These are phyloP conservation scores for Scomber colias DNA, from an alignment of 2,113 vertebrate genomes.

Conservation along the genomic window DNA sequence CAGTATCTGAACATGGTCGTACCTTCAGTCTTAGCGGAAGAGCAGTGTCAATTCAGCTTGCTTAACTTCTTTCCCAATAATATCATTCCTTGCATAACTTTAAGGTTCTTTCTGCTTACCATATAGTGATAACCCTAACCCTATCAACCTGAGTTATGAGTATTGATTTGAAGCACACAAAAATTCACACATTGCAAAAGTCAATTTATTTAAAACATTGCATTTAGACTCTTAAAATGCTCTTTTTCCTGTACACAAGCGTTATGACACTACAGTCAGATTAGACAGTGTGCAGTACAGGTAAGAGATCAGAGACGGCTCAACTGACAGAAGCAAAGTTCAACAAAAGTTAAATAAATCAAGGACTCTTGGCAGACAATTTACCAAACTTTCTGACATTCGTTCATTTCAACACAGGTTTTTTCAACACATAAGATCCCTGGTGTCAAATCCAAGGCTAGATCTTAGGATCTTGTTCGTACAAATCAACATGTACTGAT, in stretches of 20 bases:
- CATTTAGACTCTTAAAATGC: constrained; percentile 6
- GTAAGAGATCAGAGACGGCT: constrained; percentile 4
- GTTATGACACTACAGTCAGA: not conserved
- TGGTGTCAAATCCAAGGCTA: not conserved
- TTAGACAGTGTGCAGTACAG: constrained; percentile 8
- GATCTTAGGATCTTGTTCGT: not conserved
- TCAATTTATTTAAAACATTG: constrained; percentile 42
- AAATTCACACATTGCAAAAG: constrained; percentile 28
- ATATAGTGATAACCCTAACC: too few relatives aligned
- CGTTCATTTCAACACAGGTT: not conserved
- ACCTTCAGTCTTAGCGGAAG: too few relatives aligned
- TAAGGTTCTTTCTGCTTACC: too few relatives aligned
- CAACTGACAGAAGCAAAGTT: not conserved
- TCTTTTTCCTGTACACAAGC: not conserved
- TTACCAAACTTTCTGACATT: not conserved
- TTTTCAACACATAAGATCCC: not conserved
- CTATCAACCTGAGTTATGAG: not conserved
- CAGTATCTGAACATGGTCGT: too few relatives aligned
- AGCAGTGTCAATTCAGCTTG: too few relatives aligned
- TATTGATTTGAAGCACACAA: constrained; percentile 13
- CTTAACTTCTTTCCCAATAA: too few relatives aligned
- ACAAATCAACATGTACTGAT: not conserved
- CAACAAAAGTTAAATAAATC: not conserved
- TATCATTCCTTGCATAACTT: too few relatives aligned
- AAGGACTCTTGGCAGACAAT: not conserved